phyloP scores from a whole-genome alignment of 2,888 invertebrate species.

The Synergus laeviventris region DNA sequence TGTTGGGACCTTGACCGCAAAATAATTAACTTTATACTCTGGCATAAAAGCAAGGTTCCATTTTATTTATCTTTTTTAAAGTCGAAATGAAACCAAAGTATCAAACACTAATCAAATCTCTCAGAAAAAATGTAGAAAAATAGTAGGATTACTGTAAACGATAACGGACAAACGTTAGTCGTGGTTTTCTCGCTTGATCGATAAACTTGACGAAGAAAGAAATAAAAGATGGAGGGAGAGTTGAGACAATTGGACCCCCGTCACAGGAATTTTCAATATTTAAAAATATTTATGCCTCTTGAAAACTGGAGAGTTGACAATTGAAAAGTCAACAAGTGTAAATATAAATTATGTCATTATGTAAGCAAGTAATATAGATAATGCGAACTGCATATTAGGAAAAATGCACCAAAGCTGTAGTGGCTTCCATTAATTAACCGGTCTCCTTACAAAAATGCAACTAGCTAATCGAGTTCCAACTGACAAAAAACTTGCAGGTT shows the following conservation, averaged over 20 bases:
- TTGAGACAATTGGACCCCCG: too few species aligned
- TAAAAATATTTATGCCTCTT: neutral
- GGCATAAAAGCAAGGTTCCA: neutral
- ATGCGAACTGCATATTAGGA: slow-evolving; percentile 6
- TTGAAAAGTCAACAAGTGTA: slow-evolving; percentile 38
- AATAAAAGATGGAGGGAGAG: neutral
- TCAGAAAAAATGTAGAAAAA: neutral
- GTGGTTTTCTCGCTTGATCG: neutral
- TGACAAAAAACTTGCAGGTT: neutral
- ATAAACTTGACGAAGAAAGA: neutral
- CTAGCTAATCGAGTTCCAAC: neutral
- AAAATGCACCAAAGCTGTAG: slow-evolving; percentile 16
- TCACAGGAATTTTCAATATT: too few species aligned
- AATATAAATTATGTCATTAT: slow-evolving; percentile 55
- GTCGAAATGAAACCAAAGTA: neutral
- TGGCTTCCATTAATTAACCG: slow-evolving; percentile 23
- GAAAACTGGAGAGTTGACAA: neutral
- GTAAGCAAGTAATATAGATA: slow-evolving; percentile 42
- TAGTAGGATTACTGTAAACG: neutral
- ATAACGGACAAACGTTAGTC: neutral
- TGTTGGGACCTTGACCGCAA: neutral
- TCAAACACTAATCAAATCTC: neutral
- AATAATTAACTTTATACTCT: neutral
- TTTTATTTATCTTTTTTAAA: neutral
- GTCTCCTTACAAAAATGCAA: slow-evolving; percentile 1